Evolutionary conservation across 2,113 vertebrate species (phyloP).

Genomic region (Oryzias curvinotus): DNA sequence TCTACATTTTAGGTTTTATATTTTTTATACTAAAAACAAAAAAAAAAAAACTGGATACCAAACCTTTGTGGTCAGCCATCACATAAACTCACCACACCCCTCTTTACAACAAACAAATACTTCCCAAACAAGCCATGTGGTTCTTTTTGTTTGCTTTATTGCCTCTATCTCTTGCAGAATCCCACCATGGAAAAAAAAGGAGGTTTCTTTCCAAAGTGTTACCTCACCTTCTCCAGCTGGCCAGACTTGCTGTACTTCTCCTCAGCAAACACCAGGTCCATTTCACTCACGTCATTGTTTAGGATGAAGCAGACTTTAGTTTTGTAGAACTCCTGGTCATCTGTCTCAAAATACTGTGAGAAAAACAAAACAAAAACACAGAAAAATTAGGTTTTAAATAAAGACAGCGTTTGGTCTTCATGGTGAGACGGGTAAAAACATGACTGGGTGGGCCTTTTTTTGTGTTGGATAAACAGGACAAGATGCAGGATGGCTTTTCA

Average conservation of each 20-base stretch:
- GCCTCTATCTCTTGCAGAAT: slow-evolving; percentile 43
- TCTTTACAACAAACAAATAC: slow-evolving; percentile 2
- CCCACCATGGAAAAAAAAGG: slow-evolving; percentile 33
- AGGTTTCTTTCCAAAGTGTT: slow-evolving; percentile 36
- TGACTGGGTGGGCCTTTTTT: slow-evolving; percentile 27
- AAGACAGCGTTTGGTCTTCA: slow-evolving; percentile 46
- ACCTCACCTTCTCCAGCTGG: slow-evolving; percentile 94
- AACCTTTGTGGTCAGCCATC: slow-evolving; percentile 14
- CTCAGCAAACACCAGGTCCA: slow-evolving; percentile 97
- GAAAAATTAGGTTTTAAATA: slow-evolving; percentile 45
- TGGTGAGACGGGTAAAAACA: slow-evolving; percentile 14
- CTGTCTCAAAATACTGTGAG: slow-evolving; percentile 94
- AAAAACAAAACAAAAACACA: slow-evolving; percentile 54
- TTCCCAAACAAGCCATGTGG: slow-evolving; percentile 56
- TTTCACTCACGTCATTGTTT: slow-evolving; percentile 97
- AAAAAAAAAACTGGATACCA: slow-evolving; percentile 12
- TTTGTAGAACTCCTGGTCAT: slow-evolving; percentile 98
- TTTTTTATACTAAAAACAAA: slow-evolving; percentile 6
- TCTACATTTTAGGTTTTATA: no score
- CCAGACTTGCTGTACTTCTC: slow-evolving; percentile 95
- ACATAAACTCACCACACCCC: slow-evolving; percentile 29
- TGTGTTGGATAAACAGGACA: slow-evolving; percentile 47
- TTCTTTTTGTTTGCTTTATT: slow-evolving; percentile 58
- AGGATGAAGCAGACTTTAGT: slow-evolving; percentile 98
- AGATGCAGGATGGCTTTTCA: slow-evolving; percentile 28